Evolutionary conservation across 1,140 invertebrate genomes (phyloP).

Genomic region (Centruroides vittatus): DNA sequence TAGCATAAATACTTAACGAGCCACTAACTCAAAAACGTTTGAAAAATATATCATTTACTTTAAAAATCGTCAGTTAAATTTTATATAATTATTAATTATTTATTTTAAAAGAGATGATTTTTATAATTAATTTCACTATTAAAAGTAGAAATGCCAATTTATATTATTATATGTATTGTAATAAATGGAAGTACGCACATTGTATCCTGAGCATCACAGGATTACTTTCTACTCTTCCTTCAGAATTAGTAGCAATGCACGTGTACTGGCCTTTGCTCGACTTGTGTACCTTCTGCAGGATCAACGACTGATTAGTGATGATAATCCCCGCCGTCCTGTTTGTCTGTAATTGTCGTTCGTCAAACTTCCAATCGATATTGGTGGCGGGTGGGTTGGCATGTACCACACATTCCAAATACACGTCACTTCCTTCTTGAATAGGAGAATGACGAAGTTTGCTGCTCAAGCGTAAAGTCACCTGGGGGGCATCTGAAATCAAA

Average conservation of each 20-base stretch:
- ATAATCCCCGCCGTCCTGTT: not conserved
- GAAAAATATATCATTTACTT: no score
- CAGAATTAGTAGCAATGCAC: conserved; percentile 7
- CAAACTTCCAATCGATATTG: conserved; percentile 17
- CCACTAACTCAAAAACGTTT: no score
- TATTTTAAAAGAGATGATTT: no score
- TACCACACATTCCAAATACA: conserved; percentile 49
- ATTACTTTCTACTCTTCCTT: conserved; percentile 8
- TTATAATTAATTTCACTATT: no score
- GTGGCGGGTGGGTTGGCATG: conserved; percentile 15
- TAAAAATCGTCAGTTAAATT: no score
- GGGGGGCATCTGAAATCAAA: conserved; percentile 2
- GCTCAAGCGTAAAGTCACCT: conserved; percentile 3
- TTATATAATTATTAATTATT: no score
- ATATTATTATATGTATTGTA: no score
- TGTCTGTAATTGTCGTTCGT: conserved; percentile 1
- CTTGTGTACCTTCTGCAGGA: conserved; percentile 3
- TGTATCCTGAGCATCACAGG: conserved; percentile 31
- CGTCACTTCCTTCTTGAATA: conserved; percentile 71
- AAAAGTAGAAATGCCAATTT: no score
- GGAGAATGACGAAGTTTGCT: not conserved
- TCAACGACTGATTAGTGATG: conserved; percentile 1
- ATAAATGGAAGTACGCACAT: conserved; percentile 27
- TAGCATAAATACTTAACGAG: no score
- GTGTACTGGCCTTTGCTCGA: conserved; percentile 11